Evolutionary conservation across 1,140 invertebrate genomes (phyloP).

Genomic region (Papilio polytes): DNA sequence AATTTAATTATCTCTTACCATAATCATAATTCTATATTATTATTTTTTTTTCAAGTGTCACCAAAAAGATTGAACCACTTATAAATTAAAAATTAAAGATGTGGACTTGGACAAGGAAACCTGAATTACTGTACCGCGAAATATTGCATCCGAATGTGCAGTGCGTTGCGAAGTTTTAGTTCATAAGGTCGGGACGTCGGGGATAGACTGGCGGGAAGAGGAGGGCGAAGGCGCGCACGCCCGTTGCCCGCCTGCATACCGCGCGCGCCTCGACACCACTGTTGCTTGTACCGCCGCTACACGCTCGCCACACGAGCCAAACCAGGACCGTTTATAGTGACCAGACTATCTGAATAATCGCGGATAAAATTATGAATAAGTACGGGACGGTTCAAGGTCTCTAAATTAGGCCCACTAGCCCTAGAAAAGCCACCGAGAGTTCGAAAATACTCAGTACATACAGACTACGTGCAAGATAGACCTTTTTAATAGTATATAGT

Average conservation of each 20-base stretch:
- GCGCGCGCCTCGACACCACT: constrained; percentile 44
- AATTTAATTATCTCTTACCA: constrained; percentile 4
- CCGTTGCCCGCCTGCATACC: constrained; percentile 39
- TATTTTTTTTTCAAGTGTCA: neutral
- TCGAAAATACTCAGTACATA: too few species aligned
- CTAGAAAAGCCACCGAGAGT: too few species aligned
- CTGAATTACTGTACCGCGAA: constrained; percentile 9
- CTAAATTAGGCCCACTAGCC: too few species aligned
- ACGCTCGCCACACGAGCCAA: constrained; percentile 3
- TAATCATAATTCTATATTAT: constrained; percentile 13
- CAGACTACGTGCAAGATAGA: too few species aligned
- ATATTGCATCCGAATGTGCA: constrained; percentile 23
- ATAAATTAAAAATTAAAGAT: neutral
- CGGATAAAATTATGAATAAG: neutral
- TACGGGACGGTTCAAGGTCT: neutral
- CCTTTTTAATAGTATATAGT: too few species aligned
- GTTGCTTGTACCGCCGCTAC: constrained; percentile 26
- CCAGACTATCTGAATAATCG: neutral
- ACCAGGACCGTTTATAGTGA: constrained; percentile 22
- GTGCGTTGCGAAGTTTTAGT: neutral
- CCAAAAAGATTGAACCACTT: neutral
- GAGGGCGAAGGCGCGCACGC: constrained; percentile 18
- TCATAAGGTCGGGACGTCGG: constrained; percentile 5
- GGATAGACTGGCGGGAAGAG: neutral
- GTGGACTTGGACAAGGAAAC: neutral